Conservation (phyloP, 1,140 invertebrate genomes). For the Samia ricini region DNA sequence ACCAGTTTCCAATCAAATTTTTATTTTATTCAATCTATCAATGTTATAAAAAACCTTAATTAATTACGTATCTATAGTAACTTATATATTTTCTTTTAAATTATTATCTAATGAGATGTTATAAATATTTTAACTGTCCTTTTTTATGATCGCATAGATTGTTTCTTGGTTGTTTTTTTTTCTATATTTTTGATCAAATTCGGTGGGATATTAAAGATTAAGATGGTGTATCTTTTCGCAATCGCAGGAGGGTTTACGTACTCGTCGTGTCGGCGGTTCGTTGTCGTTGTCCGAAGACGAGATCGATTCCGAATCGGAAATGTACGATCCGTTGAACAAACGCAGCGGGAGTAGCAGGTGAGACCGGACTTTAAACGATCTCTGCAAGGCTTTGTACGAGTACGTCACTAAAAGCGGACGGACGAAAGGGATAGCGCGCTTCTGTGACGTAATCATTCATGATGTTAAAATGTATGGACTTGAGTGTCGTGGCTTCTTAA, state of each 20-base stretch:
- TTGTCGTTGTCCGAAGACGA: slow-evolving; percentile 89
- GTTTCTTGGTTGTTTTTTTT: too few relatives aligned
- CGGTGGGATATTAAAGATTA: too few relatives aligned
- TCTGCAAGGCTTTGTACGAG: slow-evolving; percentile 62
- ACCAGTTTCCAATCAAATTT: too few relatives aligned
- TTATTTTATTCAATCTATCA: too few relatives aligned
- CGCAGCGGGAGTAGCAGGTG: slow-evolving; percentile 57
- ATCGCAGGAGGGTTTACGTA: slow-evolving; percentile 76
- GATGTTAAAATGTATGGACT: neutral
- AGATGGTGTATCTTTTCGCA: neutral
- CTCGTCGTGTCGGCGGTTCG: slow-evolving; percentile 84
- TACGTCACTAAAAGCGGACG: slow-evolving; percentile 34
- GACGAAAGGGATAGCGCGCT: neutral
- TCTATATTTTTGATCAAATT: too few relatives aligned
- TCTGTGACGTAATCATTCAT: neutral
- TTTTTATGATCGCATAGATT: too few relatives aligned
- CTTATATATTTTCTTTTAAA: too few relatives aligned
- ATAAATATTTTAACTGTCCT: too few relatives aligned
- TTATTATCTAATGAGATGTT: too few relatives aligned
- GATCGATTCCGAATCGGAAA: slow-evolving; percentile 81
- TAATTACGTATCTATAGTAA: too few relatives aligned
- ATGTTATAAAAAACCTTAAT: too few relatives aligned
- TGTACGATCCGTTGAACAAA: slow-evolving; percentile 65
- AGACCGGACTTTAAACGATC: slow-evolving; percentile 61
- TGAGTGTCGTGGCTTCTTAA: neutral